phyloP scores from a whole-genome alignment of 2,113 vertebrate genomes.

The Zosterops japonicus region DNA sequence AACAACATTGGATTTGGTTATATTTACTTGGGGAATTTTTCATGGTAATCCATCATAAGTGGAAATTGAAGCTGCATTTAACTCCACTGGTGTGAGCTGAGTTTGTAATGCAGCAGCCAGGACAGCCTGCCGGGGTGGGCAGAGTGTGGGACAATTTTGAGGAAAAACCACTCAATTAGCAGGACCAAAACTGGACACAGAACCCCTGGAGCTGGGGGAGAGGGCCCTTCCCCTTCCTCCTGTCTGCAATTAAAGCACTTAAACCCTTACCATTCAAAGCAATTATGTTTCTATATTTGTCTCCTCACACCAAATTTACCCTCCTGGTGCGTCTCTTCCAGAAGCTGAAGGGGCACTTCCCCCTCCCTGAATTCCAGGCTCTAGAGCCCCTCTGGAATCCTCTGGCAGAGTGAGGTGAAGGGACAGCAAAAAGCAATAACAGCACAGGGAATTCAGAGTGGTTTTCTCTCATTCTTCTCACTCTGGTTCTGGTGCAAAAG shows the following conservation, averaged over 20 bases:
- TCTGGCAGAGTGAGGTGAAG: neutral
- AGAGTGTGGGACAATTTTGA: neutral
- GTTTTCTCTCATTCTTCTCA: neutral
- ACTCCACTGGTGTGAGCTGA: neutral
- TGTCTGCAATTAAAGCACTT: neutral
- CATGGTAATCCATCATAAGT: neutral
- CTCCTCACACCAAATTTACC: neutral
- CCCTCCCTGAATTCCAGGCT: neutral
- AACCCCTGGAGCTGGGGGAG: neutral
- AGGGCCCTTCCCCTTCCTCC: neutral
- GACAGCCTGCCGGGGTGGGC: neutral
- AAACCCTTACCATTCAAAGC: neutral
- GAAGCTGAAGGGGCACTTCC: neutral
- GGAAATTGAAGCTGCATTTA: neutral
- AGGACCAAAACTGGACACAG: accelerated
- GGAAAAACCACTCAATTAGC: neutral
- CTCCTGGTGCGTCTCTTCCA: neutral
- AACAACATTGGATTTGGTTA: accelerated
- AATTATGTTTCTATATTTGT: neutral
- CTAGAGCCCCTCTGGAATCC: neutral
- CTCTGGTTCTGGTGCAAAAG: neutral
- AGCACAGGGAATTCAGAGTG: neutral
- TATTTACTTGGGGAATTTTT: neutral
- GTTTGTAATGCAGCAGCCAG: neutral
- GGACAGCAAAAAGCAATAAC: neutral